phyloP scores from a whole-genome alignment of 2,113 vertebrate species.

The Thymallus thymallus region DNA sequence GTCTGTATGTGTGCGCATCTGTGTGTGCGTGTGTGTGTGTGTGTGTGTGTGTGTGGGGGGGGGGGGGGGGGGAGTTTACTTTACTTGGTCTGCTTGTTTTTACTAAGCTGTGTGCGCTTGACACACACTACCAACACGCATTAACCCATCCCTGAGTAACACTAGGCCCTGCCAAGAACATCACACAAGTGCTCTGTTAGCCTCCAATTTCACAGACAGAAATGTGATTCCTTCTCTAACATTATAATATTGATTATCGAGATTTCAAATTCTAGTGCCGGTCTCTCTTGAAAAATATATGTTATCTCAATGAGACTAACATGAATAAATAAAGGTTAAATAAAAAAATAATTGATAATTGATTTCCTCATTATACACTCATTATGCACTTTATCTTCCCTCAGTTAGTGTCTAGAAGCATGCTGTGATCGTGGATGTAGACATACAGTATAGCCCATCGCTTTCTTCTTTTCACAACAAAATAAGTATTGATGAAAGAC shows the following conservation, averaged over 20 bases:
- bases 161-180: conserved; percentile 9
- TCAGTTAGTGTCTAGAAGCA: conserved; percentile 33
- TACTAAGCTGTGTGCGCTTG: conserved; percentile 52
- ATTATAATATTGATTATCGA: neutral
- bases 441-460: conserved; percentile 42
- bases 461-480: conserved; percentile 36
- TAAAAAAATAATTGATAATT: neutral
- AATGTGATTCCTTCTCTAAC: neutral
- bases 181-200: conserved; percentile 2
- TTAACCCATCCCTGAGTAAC: conserved; percentile 12
- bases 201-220: neutral
- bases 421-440: conserved; percentile 44
- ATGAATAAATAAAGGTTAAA: neutral
- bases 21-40: neutral
- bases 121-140: conserved; percentile 33
- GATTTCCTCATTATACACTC: neutral
- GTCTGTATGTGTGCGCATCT: neutral
- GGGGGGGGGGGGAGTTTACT: conserved; percentile 38
- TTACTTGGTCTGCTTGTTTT: conserved; percentile 42
- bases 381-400: neutral
- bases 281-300: no score
- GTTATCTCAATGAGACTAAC: no score
- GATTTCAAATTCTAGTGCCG: neutral
- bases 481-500: conserved; percentile 49
- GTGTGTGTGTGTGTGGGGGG: neutral